Percentiles rank a stretch among this genome's conserved stretches.
Conservation (phyloP, 2,797 vertebrate genomes). For the Danionella dracula region DNA sequence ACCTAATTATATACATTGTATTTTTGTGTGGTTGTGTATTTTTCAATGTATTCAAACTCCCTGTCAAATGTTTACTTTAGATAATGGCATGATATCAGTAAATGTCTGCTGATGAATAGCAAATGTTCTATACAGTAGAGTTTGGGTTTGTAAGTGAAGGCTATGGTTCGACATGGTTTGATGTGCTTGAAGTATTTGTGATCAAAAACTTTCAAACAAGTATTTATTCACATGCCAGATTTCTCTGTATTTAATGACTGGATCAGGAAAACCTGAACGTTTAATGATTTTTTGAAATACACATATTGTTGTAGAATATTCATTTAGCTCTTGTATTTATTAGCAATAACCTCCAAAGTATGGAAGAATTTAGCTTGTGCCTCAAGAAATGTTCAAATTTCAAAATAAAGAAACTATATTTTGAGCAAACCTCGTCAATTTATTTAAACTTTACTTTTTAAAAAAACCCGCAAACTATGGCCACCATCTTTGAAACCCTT, state of each 20-base stretch:
- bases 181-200: too few species aligned
- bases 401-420: too few species aligned
- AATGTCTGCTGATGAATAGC: background rate
- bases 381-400: too few species aligned
- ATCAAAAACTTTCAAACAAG: background rate
- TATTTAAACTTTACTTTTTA: too few species aligned
- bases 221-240: background rate
- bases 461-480: too few species aligned
- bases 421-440: too few species aligned
- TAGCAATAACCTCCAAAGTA: too few species aligned
- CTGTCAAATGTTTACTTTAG: slow-evolving; percentile 21
- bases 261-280: background rate
- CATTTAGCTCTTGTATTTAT: background rate
- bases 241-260: background rate
- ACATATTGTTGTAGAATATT: too few species aligned
- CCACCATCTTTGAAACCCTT: too few species aligned
- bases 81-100: background rate
- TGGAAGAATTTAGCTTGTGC: too few species aligned
- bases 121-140: background rate
- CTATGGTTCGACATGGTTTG: too few species aligned
- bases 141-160: background rate
- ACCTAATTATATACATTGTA: slow-evolving; percentile 58
- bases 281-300: too few species aligned
- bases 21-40: slow-evolving; percentile 48
- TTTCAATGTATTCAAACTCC: background rate